Percentiles rank a stretch among this genome's conserved stretches.
Conservation (phyloP, 2,797 vertebrate species). For the Psittacula echo region DNA sequence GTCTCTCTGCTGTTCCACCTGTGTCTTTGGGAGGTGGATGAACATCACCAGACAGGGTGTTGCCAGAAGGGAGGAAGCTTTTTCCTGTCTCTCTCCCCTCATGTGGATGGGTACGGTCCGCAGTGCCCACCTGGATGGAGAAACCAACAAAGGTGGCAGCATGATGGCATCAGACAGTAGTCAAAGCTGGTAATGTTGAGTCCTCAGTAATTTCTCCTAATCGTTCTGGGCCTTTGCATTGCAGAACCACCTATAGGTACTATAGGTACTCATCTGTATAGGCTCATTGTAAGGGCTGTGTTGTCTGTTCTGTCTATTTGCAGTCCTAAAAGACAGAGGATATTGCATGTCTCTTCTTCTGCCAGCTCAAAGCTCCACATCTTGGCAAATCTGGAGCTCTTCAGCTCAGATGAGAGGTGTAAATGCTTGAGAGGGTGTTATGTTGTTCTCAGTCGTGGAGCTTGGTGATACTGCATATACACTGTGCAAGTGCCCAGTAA, state of each 20-base stretch:
- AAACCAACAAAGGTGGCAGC: neutral
- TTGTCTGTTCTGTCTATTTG: neutral
- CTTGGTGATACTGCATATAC: neutral
- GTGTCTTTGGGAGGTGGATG: neutral
- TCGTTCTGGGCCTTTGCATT: neutral
- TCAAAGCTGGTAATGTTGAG: neutral
- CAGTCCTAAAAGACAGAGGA: neutral
- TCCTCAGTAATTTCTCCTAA: neutral
- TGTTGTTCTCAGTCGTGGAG: fast-evolving
- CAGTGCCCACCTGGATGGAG: neutral
- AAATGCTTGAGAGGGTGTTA: neutral
- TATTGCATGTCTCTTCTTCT: neutral
- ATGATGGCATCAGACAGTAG: neutral
- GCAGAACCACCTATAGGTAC: neutral
- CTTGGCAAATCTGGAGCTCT: neutral
- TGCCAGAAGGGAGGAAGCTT: neutral
- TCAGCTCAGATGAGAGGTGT: neutral
- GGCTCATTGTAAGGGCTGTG: neutral
- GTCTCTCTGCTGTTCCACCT: neutral
- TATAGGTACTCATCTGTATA: neutral
- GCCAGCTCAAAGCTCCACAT: neutral
- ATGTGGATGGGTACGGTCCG: neutral
- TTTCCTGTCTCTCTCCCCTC: neutral
- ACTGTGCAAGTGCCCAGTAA: neutral
- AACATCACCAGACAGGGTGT: neutral